Evolutionary conservation across 2,113 vertebrate species (phyloP), one percentile per base, ranked within the genome.

Genomic region (Ornithorhynchus anatinus): DNA sequence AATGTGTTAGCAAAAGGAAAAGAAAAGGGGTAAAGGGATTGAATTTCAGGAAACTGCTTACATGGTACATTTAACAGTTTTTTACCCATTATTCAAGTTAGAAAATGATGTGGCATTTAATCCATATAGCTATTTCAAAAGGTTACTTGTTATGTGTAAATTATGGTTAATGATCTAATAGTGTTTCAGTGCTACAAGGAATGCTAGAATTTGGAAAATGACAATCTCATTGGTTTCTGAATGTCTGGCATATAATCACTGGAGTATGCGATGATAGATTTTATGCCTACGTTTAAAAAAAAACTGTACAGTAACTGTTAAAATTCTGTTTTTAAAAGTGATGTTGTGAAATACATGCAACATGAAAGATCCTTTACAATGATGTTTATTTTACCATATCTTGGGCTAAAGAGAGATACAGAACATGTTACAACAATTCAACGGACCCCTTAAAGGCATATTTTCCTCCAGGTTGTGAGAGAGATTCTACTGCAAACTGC

Each of bases 1-100:
- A 58, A 64, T 32, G 57, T 70, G 64, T 38, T 7, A 82, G 66
- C 62, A 39, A 77, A 56, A 62, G 32, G 13, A 38, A 43, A 72
- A 48, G 27, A 66, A 20, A 63, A 29, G 17, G 32, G 31, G 12
- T 38, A 57, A 67, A 56, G 17, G 22, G 20, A 17, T 14, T 51
- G 19, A 40, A 14, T 45, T 38, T 11, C n/a, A 38, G 58, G 9
- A 33, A 63, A 73, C 14, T 50, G 22, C 60, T 65, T 47, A 20
- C 43, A 69, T n/a, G n/a, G 5, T 47, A 2, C 45, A 52, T 36
- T 51, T 53, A 22, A 32, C 51, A 51, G 43, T 61, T 47, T 51
- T n/a, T 3, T 59, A 25, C 2, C 53, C 54, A 63, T 29, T 25
- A 39, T 35, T 43, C 12, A 15, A 47, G 40, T 22, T 38, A 65